Base-by-base conservation (phyloP, 2,888 invertebrate species). In the Eledone cirrhosa region DNA sequence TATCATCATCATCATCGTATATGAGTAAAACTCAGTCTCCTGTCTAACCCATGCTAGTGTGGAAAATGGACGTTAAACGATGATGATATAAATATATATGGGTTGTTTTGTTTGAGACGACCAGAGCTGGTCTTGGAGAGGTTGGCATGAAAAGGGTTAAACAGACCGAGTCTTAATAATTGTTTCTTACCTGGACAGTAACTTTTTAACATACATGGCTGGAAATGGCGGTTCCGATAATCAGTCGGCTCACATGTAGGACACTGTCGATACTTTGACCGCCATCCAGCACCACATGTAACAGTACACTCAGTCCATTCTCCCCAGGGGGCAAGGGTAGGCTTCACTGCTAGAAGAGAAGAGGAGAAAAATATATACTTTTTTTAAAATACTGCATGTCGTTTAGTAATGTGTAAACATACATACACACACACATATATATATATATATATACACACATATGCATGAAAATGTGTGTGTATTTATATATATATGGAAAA, bases 241-340 rank as follows among this genome's bases (percentile, higher is more conserved):
- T 86, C 84, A 78, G 85, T 86, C 48, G 79, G 81, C 79, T 86
- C 85, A 81, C 88, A 88, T 67, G 82, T 79, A 67, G 82, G 81
- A 80, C 89, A 89, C 2, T 82, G 77, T 72, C 86, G 82, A 79
- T 83, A 85, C 72, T 88, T 80, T 14, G 85, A 84, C 79, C 85
- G 83, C 85, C 84, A 85, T 2, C 89, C 89, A 0, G 86, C 85
- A 1, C 88, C 88, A 81, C 89, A 89, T 27, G 88, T 83, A 5
- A 82, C 84, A 74, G 85, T 86, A 79, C 89, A 89, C 0, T 84
- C 82, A 41, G 86, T 83, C 87, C 88, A 89, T 22, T 81, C 79
- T 11, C 86, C 84, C 89, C 89, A 89, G 27, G 19, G 65, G 65
- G 19, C 78, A 53, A 11, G 74, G 63, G 59, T 84, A 75, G 33